Conservation (phyloP, 2,888 invertebrate genomes). For the Stegana nigrithorax region DNA sequence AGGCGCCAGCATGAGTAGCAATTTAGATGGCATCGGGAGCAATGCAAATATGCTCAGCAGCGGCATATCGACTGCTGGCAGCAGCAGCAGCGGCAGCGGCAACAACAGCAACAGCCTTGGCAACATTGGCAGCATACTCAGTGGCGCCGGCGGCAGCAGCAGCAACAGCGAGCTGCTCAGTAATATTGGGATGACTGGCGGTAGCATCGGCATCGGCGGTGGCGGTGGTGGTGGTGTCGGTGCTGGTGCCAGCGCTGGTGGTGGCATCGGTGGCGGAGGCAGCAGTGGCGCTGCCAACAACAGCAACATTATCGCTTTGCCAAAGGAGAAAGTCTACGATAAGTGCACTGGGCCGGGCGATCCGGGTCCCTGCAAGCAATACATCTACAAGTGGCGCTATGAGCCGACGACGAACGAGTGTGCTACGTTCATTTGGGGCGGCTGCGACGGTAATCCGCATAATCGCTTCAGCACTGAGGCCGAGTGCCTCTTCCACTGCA, state of each 20-base stretch:
- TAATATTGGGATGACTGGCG: no score
- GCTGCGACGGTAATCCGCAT: conserved; percentile 76
- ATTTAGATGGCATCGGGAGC: conserved; percentile 31
- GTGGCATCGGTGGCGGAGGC: conserved; percentile 25
- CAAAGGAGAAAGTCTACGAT: conserved; percentile 65
- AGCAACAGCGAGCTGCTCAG: conserved; percentile 26
- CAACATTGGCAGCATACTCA: conserved; percentile 20
- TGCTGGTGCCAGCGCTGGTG: conserved; percentile 23
- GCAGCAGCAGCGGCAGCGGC: conserved; percentile 28
- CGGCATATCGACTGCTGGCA: no score
- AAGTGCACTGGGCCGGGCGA: conserved; percentile 68
- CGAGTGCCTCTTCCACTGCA: conserved; percentile 75
- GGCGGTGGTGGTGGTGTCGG: conserved; percentile 26
- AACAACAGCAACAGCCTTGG: conserved; percentile 34
- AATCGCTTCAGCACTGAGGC: conserved; percentile 77
- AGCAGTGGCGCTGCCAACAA: conserved; percentile 36
- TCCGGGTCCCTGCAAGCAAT: conserved; percentile 74
- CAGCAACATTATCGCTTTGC: conserved; percentile 43
- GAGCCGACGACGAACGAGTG: conserved; percentile 73
- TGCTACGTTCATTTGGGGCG: conserved; percentile 76
- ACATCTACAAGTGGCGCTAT: conserved; percentile 77
- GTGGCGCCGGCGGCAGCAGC: conserved; percentile 16
- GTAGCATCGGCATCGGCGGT: conserved; percentile 23
- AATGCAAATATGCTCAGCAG: conserved; percentile 30
- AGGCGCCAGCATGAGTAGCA: conserved; percentile 34